Evolutionary conservation across 2,797 vertebrate genomes (phyloP).

Genomic region (Spinus olivaceus): DNA sequence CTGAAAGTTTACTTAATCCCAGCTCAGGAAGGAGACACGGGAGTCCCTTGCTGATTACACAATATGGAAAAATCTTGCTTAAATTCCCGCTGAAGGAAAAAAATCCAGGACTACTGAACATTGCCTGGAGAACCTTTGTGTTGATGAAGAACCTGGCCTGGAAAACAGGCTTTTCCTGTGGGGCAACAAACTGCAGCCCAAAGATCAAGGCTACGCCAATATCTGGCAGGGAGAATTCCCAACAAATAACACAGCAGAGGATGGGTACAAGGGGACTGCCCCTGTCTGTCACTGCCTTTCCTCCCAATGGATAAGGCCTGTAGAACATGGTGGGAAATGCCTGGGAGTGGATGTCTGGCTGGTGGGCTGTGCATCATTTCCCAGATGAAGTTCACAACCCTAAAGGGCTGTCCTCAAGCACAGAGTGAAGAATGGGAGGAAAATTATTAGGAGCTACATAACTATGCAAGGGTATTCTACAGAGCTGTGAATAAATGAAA

Average conservation of each 20-base stretch:
- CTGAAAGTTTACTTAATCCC: background rate
- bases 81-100: background rate
- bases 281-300: constrained; percentile 86
- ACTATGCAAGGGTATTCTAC: background rate
- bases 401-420: background rate
- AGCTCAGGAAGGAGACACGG: fast-evolving
- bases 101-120: fast-evolving
- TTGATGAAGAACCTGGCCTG: background rate
- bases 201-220: constrained; percentile 85
- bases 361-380: constrained; percentile 86
- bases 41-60: background rate
- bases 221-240: constrained; percentile 93
- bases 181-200: constrained; percentile 90
- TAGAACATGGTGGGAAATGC: constrained; percentile 90
- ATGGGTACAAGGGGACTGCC: constrained; percentile 82
- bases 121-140: background rate
- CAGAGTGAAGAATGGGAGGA: background rate
- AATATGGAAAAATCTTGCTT: background rate
- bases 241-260: constrained; percentile 82
- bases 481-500: background rate
- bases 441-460: background rate
- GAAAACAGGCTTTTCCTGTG: constrained; percentile 82
- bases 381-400: constrained; percentile 76
- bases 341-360: constrained; percentile 95
- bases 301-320: constrained; percentile 87